Base-by-base conservation (phyloP, 37 sponge, comb jelly and placozoan genomes). In the Ianthella basta region DNA sequence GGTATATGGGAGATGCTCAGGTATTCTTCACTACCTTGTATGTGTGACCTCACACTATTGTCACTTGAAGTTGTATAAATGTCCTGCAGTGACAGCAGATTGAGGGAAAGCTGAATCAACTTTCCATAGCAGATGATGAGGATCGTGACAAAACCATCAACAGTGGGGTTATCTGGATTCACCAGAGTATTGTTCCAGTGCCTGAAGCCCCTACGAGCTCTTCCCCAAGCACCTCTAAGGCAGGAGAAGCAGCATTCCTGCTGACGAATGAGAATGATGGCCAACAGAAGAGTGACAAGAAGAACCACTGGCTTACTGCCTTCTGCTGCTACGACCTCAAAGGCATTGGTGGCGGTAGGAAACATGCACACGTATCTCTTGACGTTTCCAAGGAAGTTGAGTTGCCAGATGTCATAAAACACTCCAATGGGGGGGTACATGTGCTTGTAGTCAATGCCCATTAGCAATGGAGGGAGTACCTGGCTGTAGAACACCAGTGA, bases 401-500 rank as follows among this genome's bases (percentile, higher is more conserved):
- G 36, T n/a, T 91, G 87, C 91, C 87, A 87, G 38, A 91, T 65
- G 19, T 55, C 61, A 37, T 91, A 91, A 3, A 60, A 33, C 37
- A 59, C 0, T n/a, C 55, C 70, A 27, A 44, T 15, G 27, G 60
- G 60, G 3, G 81, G 60, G 15, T 54, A 24, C 55, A 54, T 27
- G 27, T 33, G 29, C 30, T 53, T 50, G 0, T 24, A 39, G 24
- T 50, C 83, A 50, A 41, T 39, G 21, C 70, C 27, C 55, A 72
- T 39, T 8, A 84, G 6, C 30, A 70, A 15, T 70, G 84, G 69
- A 3, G 91, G 69, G 16, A 84, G 53, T 23, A 91, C 72, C 60
- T 87, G 87, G 64, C 81, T 80, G 69, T 84, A 91, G 85, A 91
- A 91, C 55, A 91, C 84, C 41, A 87, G 84, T 2, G 85, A 83